Evolutionary conservation across 2,888 invertebrate genomes (phyloP).

Genomic region (Campopleginae sp.): DNA sequence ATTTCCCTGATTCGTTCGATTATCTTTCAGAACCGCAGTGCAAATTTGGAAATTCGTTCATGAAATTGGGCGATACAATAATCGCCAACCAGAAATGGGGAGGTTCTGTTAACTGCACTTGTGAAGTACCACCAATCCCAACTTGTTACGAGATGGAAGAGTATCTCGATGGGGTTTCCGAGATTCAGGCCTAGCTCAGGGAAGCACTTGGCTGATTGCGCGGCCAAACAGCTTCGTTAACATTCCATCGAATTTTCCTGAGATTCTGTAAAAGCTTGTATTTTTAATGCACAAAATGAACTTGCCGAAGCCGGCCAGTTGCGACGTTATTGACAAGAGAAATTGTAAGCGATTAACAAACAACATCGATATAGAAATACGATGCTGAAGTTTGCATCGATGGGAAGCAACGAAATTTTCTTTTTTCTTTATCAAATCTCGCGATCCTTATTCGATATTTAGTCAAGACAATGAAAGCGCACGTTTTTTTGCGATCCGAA

Average conservation of each 20-base stretch:
- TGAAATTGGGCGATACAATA: slow-evolving; percentile 69
- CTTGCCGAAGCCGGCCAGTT: too few species aligned
- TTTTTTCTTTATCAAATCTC: too few species aligned
- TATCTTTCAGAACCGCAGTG: slow-evolving; percentile 55
- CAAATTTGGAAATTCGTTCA: slow-evolving; percentile 65
- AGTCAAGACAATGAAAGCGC: too few species aligned
- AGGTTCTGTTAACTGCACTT: slow-evolving; percentile 65
- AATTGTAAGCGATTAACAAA: neutral
- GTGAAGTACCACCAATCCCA: slow-evolving; percentile 72
- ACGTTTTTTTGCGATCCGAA: too few species aligned
- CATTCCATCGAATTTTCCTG: neutral
- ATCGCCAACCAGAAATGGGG: slow-evolving; percentile 36
- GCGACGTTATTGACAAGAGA: too few species aligned
- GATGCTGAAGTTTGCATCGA: neutral
- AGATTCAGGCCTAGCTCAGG: neutral
- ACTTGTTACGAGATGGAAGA: slow-evolving; percentile 59
- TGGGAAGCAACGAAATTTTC: neutral
- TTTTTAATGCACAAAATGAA: too few species aligned
- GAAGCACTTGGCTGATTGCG: neutral
- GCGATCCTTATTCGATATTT: too few species aligned
- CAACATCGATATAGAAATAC: neutral
- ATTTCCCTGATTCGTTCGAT: neutral
- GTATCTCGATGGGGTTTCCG: neutral
- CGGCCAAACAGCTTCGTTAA: neutral
- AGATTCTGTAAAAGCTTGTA: neutral